Percentiles rank a stretch among this genome's conserved stretches.
Conservation (phyloP, 2,888 invertebrate genomes). For the Rhimphoctona megacephalus region DNA sequence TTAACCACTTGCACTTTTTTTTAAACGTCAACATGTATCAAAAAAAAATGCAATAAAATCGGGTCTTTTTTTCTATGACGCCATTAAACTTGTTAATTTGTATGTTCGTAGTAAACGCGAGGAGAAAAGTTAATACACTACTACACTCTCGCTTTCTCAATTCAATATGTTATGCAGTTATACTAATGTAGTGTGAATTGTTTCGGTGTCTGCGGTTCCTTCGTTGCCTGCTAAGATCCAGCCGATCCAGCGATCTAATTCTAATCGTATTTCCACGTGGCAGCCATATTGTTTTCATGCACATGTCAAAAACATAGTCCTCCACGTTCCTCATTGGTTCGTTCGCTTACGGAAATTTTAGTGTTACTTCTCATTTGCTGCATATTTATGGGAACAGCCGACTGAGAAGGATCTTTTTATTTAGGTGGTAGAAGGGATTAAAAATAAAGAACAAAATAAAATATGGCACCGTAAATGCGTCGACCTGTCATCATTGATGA, state of each 20-base stretch:
- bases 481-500: neutral
- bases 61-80: neutral
- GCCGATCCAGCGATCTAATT: conserved; percentile 55
- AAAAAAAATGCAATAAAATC: conserved; percentile 3
- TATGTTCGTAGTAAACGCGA: conserved; percentile 9
- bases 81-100: conserved; percentile 39
- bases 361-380: conserved; percentile 24
- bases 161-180: neutral
- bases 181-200: neutral
- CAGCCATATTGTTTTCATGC: conserved; percentile 73
- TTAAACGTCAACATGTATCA: neutral
- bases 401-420: neutral
- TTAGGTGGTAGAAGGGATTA: neutral
- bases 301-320: conserved; percentile 39
- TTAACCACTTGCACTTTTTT: neutral
- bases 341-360: neutral
- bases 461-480: neutral
- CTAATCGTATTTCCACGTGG: conserved; percentile 68
- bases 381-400: neutral
- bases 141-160: neutral
- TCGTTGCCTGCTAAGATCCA: conserved; percentile 37
- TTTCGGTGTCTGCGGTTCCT: neutral
- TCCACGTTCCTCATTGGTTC: conserved; percentile 32
- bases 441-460: neutral
- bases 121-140: conserved; percentile 33